These are phyloP conservation scores for Polyergus mexicanus DNA, from an alignment of 1,140 invertebrate species.

Conservation along the genomic window DNA sequence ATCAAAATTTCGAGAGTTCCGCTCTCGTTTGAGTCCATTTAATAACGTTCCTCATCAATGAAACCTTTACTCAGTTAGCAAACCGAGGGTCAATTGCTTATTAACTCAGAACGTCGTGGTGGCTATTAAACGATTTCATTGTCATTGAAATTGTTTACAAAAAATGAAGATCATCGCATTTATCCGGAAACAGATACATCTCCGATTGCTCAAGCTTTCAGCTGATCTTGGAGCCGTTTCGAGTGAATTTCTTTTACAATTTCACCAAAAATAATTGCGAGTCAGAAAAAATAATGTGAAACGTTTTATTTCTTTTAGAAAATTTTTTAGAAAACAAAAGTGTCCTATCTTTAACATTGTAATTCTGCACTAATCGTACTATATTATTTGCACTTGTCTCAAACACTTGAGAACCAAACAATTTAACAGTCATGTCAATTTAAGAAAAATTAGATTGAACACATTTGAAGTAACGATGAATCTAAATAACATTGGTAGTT, in stretches of 20 bases:
- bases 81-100: slow-evolving; percentile 85
- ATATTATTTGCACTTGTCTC: background rate
- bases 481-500: slow-evolving; percentile 27
- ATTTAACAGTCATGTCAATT: background rate
- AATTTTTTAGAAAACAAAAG: background rate
- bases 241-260: background rate
- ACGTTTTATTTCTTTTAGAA: background rate
- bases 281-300: background rate
- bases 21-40: slow-evolving; percentile 66
- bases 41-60: slow-evolving; percentile 79
- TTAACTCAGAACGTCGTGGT: slow-evolving; percentile 81
- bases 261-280: background rate
- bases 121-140: slow-evolving; percentile 75
- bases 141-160: slow-evolving; percentile 66
- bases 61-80: slow-evolving; percentile 77
- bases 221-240: background rate
- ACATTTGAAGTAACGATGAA: background rate
- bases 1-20: slow-evolving; percentile 51
- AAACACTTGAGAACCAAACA: background rate
- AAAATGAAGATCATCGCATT: slow-evolving; percentile 41
- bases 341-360: background rate
- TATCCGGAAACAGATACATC: background rate
- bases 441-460: slow-evolving; percentile 26
- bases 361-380: background rate
- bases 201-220: slow-evolving; percentile 1